Conservation (phyloP, 2,797 vertebrate genomes). For the Rhinoraja longicauda region DNA sequence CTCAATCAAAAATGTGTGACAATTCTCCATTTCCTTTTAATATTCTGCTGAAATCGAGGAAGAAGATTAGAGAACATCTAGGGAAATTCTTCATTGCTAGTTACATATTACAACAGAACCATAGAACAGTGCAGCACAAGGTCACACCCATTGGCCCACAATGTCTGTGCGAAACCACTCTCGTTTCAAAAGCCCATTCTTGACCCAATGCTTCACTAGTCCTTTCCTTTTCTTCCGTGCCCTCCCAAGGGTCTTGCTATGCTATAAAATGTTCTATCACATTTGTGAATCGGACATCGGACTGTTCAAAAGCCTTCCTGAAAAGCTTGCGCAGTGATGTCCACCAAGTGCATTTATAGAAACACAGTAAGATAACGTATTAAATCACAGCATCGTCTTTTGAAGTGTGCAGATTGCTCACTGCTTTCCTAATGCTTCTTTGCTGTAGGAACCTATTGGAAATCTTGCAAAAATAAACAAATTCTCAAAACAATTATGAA, state of each 20-base stretch:
- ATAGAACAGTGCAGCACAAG: no score
- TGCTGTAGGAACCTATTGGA: background rate
- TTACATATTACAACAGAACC: background rate
- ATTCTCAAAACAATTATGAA: background rate
- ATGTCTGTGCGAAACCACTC: background rate
- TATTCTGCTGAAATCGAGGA: background rate
- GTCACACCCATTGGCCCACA: no score
- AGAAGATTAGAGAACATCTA: background rate
- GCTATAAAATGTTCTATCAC: background rate
- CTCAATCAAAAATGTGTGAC: background rate
- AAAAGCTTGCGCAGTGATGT: background rate
- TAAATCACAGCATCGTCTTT: background rate
- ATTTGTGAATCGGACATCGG: background rate
- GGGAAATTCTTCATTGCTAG: background rate
- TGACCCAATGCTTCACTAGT: background rate
- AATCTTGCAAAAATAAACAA: background rate
- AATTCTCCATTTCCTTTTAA: background rate
- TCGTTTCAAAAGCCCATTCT: background rate
- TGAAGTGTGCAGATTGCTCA: background rate
- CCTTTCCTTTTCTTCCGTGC: background rate
- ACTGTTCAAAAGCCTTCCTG: background rate
- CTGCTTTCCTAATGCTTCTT: background rate
- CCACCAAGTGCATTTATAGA: background rate
- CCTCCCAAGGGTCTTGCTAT: background rate
- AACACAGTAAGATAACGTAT: background rate